Evolutionary conservation across 30 jellyfish, hydroid and myxozoan genomes (phyloP), one percentile per base, ranked within the genome.

Genomic region (Aurelia coerulea): DNA sequence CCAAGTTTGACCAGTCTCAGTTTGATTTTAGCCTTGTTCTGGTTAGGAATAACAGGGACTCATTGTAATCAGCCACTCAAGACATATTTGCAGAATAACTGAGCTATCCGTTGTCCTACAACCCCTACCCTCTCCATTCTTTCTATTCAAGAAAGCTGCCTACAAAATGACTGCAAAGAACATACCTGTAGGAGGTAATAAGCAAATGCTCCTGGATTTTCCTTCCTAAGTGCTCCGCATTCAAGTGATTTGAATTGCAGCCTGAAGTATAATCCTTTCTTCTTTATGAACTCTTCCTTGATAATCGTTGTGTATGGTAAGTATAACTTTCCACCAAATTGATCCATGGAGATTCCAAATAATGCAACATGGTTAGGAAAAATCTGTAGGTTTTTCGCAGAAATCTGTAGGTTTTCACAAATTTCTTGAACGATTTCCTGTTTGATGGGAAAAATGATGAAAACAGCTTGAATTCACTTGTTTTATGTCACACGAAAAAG

Each of bases 171-270:
- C 13, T 15, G 23, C 3, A 39, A 17, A 15, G 10, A 17, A 74
- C 88, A 32, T 17, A 84, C 93, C 86, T 84, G 93, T 15, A 73
- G 14, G 23, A 84, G 74, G 74, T 52, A 84, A 68, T 84, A 84
- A 31, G 51, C 39, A 53, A 84, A 74, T 51, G 93, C 87, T 4
- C 18, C 42, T 6, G 59, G 67, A 54, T 74, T 88, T 6, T 42
- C 53, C 13, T 66, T 32, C 39, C 50, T 68, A 42, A 71, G 68
- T 18, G 77, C 59, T 14, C 65, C 23, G 70, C 87, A 58, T 58
- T 60, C 84, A 62, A 54, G 74, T 19, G 78, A 79, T 49, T 84
- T 84, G 93, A 84, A 84, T 31, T 84, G 93, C 81, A 84, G 80
- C 65, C 93, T 84, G 41, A 84, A 84, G 42, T 62, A 73, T 49